Evolutionary conservation across 2,797 vertebrate species (phyloP).

Genomic region (Sebastes aleutianus): DNA sequence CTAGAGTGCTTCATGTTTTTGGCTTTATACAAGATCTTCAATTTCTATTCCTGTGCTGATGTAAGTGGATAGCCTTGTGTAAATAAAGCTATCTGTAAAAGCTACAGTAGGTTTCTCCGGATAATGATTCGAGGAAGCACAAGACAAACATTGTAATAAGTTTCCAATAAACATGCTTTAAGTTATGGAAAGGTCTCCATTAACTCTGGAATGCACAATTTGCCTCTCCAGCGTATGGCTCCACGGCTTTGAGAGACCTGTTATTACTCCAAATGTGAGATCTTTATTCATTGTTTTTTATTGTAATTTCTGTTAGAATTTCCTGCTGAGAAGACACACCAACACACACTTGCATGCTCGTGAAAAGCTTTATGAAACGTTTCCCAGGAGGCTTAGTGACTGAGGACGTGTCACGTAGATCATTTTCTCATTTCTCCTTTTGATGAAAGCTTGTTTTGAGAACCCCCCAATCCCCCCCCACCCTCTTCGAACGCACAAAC

Average conservation of each 20-base stretch:
- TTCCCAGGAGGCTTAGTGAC: conserved; percentile 56
- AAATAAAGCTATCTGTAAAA: conserved; percentile 45
- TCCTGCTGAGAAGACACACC: not conserved
- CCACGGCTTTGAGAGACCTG: conserved; percentile 4
- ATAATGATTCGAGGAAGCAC: conserved; percentile 58
- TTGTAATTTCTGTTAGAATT: conserved; percentile 39
- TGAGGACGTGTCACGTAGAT: conserved; percentile 63
- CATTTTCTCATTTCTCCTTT: conserved; percentile 74
- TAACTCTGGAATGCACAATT: conserved; percentile 27
- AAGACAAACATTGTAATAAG: conserved; percentile 48
- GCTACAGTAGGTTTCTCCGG: conserved; percentile 22
- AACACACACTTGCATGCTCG: not conserved
- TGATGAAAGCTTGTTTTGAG: conserved; percentile 66
- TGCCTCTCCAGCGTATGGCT: not conserved
- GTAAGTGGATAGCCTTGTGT: conserved; percentile 54
- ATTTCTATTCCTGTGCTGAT: conserved; percentile 38
- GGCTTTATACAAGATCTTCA: conserved; percentile 51
- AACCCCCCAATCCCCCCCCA: not conserved
- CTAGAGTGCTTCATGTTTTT: conserved; percentile 48
- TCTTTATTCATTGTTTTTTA: conserved; percentile 42
- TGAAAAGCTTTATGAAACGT: conserved; percentile 61
- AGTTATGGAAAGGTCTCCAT: conserved; percentile 26
- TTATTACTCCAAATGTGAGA: conserved; percentile 20
- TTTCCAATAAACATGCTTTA: conserved; percentile 53
- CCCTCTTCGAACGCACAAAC: conserved; percentile 23